These are phyloP conservation scores for Eupithecia centaureata DNA, from an alignment of 2,888 invertebrate genomes.

Conservation along the genomic window DNA sequence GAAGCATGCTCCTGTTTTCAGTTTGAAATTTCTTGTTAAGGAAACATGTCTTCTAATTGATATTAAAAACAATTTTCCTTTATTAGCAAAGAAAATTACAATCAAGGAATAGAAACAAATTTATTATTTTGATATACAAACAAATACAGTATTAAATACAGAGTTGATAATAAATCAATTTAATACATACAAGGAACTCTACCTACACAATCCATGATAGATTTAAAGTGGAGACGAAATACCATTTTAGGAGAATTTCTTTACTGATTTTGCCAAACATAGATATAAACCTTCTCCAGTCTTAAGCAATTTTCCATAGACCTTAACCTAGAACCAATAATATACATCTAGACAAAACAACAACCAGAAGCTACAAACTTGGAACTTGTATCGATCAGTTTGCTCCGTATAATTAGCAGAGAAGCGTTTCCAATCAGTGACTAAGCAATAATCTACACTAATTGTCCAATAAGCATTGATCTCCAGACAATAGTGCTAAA, in stretches of 20 bases:
- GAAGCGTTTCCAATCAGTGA: constrained; percentile 31
- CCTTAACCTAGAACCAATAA: no score
- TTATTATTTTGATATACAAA: neutral
- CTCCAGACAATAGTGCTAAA: constrained; percentile 21
- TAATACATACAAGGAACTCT: neutral
- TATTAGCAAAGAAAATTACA: no score
- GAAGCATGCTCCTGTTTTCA: constrained; percentile 5
- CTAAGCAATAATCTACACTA: constrained; percentile 28
- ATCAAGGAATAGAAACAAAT: no score
- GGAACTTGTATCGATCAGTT: constrained; percentile 12
- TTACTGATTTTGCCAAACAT: no score
- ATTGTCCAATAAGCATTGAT: constrained; percentile 28
- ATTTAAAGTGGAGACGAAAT: no score
- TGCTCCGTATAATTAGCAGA: constrained; percentile 19
- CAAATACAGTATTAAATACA: neutral
- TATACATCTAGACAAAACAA: neutral
- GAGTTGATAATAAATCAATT: neutral
- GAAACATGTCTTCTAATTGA: neutral
- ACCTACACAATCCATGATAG: neutral
- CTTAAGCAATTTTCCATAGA: no score
- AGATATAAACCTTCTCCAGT: no score
- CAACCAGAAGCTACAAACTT: neutral
- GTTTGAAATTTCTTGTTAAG: neutral
- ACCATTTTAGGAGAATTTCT: no score
- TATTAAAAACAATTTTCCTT: no score